phyloP scores from a whole-genome alignment of 2,113 vertebrate species.

The Triplophysa tibetana region DNA sequence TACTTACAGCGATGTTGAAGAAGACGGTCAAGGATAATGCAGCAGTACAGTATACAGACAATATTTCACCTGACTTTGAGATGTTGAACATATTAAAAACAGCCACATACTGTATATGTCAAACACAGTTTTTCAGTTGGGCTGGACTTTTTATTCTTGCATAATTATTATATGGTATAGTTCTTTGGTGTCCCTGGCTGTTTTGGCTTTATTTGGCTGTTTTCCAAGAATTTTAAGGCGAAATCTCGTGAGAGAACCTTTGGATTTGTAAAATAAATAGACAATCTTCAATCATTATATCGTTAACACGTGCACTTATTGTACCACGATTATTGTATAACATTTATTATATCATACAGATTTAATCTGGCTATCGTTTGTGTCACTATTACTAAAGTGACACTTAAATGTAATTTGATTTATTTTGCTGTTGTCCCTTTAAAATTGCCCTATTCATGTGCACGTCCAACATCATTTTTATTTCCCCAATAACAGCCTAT shows the following conservation, averaged over 20 bases:
- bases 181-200: neutral
- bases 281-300: neutral
- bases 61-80: neutral
- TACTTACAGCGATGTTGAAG: constrained; percentile 7
- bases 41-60: neutral
- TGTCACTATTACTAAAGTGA: no score
- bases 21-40: constrained; percentile 8
- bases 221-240: neutral
- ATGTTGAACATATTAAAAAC: neutral
- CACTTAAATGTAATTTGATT: no score
- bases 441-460: no score
- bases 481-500: no score
- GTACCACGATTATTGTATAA: no score
- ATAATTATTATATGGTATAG: neutral
- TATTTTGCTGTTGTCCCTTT: no score
- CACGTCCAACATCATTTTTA: no score
- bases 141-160: constrained; percentile 1
- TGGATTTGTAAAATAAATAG: neutral
- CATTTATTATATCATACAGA: no score
- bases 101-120: neutral
- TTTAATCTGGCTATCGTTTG: no score
- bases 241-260: no score
- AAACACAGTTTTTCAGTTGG: constrained; percentile 8
- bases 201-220: neutral
- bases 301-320: no score